These are phyloP conservation scores for Synanthedon formicaeformis DNA, from an alignment of 2,888 invertebrate species.

Conservation along the genomic window DNA sequence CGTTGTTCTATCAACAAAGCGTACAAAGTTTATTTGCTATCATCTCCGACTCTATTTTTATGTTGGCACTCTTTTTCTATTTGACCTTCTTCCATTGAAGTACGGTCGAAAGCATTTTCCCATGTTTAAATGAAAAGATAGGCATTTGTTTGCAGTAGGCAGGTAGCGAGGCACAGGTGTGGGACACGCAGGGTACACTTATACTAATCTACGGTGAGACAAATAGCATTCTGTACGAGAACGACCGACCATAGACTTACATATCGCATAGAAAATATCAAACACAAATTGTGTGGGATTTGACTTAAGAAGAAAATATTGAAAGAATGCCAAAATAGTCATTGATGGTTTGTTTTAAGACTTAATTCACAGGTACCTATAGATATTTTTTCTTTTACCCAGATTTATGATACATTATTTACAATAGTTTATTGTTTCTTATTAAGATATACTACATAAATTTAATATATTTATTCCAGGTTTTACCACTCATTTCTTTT, in stretches of 20 bases:
- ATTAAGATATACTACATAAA: no score
- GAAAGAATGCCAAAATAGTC: neutral
- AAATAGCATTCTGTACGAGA: slow-evolving; percentile 39
- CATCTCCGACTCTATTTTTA: no score
- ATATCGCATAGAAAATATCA: neutral
- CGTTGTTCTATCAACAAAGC: no score
- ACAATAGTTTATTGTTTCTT: no score
- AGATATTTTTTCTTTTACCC: no score
- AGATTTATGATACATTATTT: no score
- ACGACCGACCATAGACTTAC: slow-evolving; percentile 16
- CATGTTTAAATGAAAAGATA: neutral
- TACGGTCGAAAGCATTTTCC: neutral
- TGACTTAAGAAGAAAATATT: no score
- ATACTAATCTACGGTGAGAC: slow-evolving; percentile 56
- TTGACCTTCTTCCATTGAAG: neutral
- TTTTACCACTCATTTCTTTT: no score
- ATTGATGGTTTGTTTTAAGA: neutral
- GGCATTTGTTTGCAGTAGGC: neutral
- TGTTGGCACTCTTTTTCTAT: neutral
- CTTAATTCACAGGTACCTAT: no score
- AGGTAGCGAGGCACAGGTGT: slow-evolving; percentile 31
- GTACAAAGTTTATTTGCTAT: no score
- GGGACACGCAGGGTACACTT: slow-evolving; percentile 31
- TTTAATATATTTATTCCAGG: neutral
- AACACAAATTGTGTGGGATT: neutral